Evolutionary conservation across 2,888 invertebrate genomes (phyloP).

Genomic region (Drosophila mercatorum): DNA sequence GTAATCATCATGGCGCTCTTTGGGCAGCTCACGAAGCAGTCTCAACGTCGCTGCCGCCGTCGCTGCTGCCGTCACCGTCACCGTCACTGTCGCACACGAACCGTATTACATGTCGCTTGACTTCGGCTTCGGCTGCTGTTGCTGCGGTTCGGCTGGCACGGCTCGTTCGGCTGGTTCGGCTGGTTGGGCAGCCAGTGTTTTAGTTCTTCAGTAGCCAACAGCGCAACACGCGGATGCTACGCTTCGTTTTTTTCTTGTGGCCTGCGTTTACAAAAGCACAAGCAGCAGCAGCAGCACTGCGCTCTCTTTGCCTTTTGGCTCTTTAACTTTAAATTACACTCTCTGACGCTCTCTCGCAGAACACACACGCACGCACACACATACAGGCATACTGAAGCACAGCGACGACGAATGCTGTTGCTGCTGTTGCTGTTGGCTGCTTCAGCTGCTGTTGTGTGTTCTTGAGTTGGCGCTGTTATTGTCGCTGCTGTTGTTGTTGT

Average conservation of each 20-base stretch:
- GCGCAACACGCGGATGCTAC: slow-evolving; percentile 76
- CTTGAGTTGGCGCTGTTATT: slow-evolving; percentile 60
- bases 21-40: slow-evolving; percentile 61
- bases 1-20: slow-evolving; percentile 65
- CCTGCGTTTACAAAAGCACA: slow-evolving; percentile 54
- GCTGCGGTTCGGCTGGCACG: slow-evolving; percentile 24
- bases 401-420: slow-evolving; percentile 47
- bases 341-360: slow-evolving; percentile 35
- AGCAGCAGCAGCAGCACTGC: slow-evolving; percentile 19
- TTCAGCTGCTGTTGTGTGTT: slow-evolving; percentile 56
- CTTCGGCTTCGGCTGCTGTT: slow-evolving; percentile 60
- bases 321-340: slow-evolving; percentile 55
- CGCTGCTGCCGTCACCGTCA: slow-evolving; percentile 3
- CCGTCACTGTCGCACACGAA: slow-evolving; percentile 38
- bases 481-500: slow-evolving; percentile 32
- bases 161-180: slow-evolving; percentile 29
- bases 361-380: slow-evolving; percentile 5
- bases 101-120: slow-evolving; percentile 54
- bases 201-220: slow-evolving; percentile 76
- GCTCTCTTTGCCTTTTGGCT: slow-evolving; percentile 58
- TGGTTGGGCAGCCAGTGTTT: slow-evolving; percentile 55
- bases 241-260: slow-evolving; percentile 68
- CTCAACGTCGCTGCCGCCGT: slow-evolving; percentile 25
- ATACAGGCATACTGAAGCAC: slow-evolving; percentile 11
- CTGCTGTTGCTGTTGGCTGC: slow-evolving; percentile 36